Evolutionary conservation across 2,113 vertebrate species (phyloP), one percentile per base, ranked within the genome.

Genomic region (Melozone crissalis): DNA sequence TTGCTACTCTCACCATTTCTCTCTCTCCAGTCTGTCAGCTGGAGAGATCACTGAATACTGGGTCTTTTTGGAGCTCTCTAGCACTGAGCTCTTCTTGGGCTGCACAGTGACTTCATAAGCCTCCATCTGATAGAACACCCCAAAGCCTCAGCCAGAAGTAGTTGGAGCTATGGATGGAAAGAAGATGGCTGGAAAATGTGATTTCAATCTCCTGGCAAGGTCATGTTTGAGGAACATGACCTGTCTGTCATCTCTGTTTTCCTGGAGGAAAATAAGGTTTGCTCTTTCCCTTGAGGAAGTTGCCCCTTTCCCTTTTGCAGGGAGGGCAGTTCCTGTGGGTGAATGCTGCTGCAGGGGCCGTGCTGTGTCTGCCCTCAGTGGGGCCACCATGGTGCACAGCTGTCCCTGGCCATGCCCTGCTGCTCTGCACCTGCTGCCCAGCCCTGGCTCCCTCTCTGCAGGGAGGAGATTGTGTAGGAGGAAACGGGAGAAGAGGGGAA

Each of bases 261-360:
- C 37, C 63, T 51, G 15, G 23, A 77, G 37, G 15, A 89, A 85
- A 77, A 66, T 3, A 30, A 6, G 19, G 5, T 63, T 76, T 68
- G 18, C 18, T 55, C 75, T 71, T 75, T 72, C 27, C 30, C 7
- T 55, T 65, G 31, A 54, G 67, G 63, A 79, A 90, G 31, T 14
- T 61, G 11, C 22, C 7, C 10, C 27, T 73, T 43, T 27, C 8
- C 18, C 27, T 59, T 37, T 15, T 10, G 2, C 13, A 10, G 22
- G 37, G 14, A 37, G 65, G 47, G 41, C 28, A 73, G 15, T 13
- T 59, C 33, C 52, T 35, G 41, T 26, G 7, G 43, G 28, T 72
- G 39, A 9, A 37, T 10, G 1, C 26, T 87, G 65, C 22, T 13
- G 0, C 4, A 19, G 39, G 5, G 10, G 4, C 41, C 0, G 0